These are phyloP conservation scores for Diaperis boleti DNA, from an alignment of 2,888 invertebrate genomes.

Conservation along the genomic window DNA sequence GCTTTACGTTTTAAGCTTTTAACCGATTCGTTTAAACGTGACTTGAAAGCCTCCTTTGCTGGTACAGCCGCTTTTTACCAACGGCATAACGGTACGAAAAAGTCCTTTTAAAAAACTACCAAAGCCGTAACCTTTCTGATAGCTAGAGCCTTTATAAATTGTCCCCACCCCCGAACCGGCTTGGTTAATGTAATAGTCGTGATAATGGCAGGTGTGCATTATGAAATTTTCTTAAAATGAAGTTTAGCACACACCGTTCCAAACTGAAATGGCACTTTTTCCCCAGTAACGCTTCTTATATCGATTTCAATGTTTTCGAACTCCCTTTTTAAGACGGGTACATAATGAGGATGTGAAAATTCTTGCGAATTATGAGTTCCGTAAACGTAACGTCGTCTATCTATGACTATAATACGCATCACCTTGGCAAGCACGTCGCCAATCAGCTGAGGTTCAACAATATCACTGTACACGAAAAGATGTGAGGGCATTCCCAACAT, in stretches of 20 bases:
- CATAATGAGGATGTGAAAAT: too few species aligned
- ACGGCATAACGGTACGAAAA: constrained; percentile 11
- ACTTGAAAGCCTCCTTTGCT: too few species aligned
- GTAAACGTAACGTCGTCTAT: constrained; percentile 40
- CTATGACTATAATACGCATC: constrained; percentile 49
- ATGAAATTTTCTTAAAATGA: constrained; percentile 32
- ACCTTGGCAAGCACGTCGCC: constrained; percentile 52
- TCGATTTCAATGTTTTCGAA: too few species aligned
- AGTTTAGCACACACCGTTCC: constrained; percentile 35
- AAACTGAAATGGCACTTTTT: constrained; percentile 41
- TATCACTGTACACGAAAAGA: constrained; percentile 40
- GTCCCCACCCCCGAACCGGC: constrained; percentile 2
- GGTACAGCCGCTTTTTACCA: constrained; percentile 15
- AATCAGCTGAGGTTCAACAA: constrained; percentile 49
- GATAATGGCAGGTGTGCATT: constrained; percentile 25
- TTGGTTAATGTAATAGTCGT: constrained; percentile 28
- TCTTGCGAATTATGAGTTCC: constrained; percentile 36
- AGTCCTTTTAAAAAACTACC: constrained; percentile 23
- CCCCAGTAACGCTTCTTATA: too few species aligned
- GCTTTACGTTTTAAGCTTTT: constrained; percentile 32
- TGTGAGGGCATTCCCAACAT: constrained; percentile 46
- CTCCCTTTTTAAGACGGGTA: too few species aligned
- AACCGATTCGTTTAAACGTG: constrained; percentile 17
- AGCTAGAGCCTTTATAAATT: constrained; percentile 5
- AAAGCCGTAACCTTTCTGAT: constrained; percentile 18